A percentile compares a stretch with the other conserved stretches of the same genome.
Conservation (phyloP, 2,888 invertebrate genomes). For the Eristalis pertinax region DNA sequence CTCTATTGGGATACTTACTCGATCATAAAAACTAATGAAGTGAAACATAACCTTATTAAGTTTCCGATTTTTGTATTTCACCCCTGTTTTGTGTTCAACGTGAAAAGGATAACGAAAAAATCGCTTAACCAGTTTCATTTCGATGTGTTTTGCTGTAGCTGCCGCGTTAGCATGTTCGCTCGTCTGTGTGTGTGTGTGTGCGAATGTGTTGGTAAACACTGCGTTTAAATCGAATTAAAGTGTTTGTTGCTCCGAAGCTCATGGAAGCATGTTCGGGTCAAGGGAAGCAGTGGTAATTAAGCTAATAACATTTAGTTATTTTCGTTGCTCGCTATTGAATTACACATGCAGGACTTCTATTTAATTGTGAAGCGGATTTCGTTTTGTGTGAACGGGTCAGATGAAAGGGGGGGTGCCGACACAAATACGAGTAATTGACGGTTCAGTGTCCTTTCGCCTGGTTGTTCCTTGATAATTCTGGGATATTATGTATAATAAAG, state of each 20-base stretch:
- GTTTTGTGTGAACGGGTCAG: constrained; percentile 10
- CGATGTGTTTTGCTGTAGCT: neutral
- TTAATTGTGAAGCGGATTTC: constrained; percentile 34
- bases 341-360: constrained; percentile 30
- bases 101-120: constrained; percentile 36
- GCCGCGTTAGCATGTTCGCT: neutral
- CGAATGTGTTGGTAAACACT: neutral
- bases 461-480: constrained; percentile 48
- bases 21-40: constrained; percentile 66
- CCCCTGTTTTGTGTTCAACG: neutral
- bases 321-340: constrained; percentile 33
- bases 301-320: constrained; percentile 52
- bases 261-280: neutral
- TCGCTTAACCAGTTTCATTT: constrained; percentile 27
- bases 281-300: constrained; percentile 23
- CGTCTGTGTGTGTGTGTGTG: neutral
- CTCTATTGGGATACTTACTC: constrained; percentile 46
- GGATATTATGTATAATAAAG: constrained; percentile 52
- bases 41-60: constrained; percentile 63
- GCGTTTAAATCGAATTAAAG: constrained; percentile 43
- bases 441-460: constrained; percentile 44
- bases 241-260: constrained; percentile 16
- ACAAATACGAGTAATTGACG: constrained; percentile 34
- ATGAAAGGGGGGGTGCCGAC: constrained; percentile 13
- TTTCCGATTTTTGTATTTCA: constrained; percentile 24